These are phyloP conservation scores for Chromoteleia sp. DNA, from an alignment of 2,888 invertebrate species.

Conservation along the genomic window DNA sequence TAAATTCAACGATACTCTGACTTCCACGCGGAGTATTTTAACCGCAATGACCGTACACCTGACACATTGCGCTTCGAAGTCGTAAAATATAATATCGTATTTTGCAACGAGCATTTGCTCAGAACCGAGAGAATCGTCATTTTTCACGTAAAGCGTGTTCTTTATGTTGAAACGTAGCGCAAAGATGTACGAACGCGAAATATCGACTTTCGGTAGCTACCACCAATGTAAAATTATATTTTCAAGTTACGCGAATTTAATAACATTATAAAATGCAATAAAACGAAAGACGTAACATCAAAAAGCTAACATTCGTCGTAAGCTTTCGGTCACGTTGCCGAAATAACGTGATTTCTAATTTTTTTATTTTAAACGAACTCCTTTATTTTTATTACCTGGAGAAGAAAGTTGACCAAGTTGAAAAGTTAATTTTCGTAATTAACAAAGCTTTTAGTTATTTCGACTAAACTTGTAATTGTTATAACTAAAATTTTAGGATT, in stretches of 20 bases:
- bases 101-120: conserved; percentile 49
- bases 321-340: background rate
- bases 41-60: conserved; percentile 55
- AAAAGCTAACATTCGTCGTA: background rate
- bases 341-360: background rate
- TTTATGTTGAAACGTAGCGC: conserved; percentile 38
- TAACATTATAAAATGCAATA: conserved; percentile 37
- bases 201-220: conserved; percentile 40
- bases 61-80: conserved; percentile 58
- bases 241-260: conserved; percentile 43
- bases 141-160: conserved; percentile 52
- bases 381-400: too few relatives aligned
- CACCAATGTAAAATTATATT: conserved; percentile 46
- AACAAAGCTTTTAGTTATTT: too few relatives aligned
- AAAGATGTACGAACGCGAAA: conserved; percentile 40
- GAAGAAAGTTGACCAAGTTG: too few relatives aligned
- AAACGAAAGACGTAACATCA: conserved; percentile 3
- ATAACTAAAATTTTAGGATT: too few relatives aligned
- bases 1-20: conserved; percentile 49
- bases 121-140: conserved; percentile 42
- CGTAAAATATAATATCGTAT: conserved; percentile 59
- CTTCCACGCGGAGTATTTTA: conserved; percentile 57
- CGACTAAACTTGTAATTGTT: too few relatives aligned
- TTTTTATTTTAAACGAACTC: too few relatives aligned
- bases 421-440: too few relatives aligned